Conservation (phyloP, 2,888 invertebrate species). For the Malthinus flaveolus region DNA sequence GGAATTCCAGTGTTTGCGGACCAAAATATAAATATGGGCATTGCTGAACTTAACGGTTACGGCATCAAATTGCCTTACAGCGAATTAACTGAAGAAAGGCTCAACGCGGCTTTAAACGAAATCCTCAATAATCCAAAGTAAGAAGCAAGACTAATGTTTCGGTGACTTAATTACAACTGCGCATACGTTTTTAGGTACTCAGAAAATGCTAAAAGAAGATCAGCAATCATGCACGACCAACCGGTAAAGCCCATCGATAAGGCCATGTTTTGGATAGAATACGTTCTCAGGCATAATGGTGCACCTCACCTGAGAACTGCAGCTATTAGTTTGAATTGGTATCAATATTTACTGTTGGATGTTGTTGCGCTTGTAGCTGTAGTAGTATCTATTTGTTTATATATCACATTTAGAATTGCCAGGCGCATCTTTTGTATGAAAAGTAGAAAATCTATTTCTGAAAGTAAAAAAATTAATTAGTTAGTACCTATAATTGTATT, state of each 20-base stretch:
- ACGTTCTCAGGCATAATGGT: constrained; percentile 39
- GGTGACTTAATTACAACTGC: not conserved
- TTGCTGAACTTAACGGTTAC: constrained; percentile 43
- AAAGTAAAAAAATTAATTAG: not conserved
- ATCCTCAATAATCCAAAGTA: constrained; percentile 47
- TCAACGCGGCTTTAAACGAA: constrained; percentile 48
- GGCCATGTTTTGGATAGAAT: constrained; percentile 42
- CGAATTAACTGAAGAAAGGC: constrained; percentile 49
- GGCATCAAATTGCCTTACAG: constrained; percentile 49
- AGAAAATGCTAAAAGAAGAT: constrained; percentile 33
- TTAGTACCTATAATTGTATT: not conserved
- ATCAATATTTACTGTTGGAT: constrained; percentile 33
- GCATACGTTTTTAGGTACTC: constrained; percentile 32
- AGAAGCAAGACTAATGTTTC: not conserved
- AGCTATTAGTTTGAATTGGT: constrained; percentile 34
- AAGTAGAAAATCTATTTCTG: not conserved
- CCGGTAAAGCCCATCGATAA: constrained; percentile 36
- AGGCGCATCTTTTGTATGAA: not conserved
- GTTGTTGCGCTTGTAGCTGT: constrained; percentile 2
- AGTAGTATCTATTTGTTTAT: not conserved
- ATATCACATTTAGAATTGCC: not conserved
- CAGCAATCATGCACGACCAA: constrained; percentile 36
- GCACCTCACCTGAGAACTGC: constrained; percentile 36
- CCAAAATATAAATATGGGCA: constrained; percentile 13
- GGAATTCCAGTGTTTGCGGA: constrained; percentile 13